A percentile compares a stretch with the other conserved stretches of the same genome.
Evolutionary conservation across 2,113 vertebrate species (phyloP).

Genomic region (Planiliza haematocheilus): DNA sequence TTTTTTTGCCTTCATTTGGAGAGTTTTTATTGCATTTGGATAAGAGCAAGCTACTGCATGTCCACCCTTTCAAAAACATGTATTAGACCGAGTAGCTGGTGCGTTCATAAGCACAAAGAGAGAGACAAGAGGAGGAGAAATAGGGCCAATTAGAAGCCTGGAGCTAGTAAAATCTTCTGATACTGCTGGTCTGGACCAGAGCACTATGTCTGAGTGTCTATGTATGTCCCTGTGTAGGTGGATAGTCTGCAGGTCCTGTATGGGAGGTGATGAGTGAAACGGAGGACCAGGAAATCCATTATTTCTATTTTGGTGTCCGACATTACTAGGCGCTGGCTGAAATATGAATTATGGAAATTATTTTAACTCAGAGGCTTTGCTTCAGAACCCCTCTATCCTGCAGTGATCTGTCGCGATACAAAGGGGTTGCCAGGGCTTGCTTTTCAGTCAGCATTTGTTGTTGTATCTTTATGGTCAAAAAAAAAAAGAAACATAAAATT

Average conservation of each 20-base stretch:
- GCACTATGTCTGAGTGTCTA: constrained; percentile 16
- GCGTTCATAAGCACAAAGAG: constrained; percentile 70
- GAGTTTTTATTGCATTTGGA: constrained; percentile 65
- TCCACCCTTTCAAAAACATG: constrained; percentile 59
- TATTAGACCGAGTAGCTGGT: constrained; percentile 55
- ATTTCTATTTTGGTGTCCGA: constrained; percentile 72
- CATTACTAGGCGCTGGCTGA: constrained; percentile 60
- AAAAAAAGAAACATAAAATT: not conserved
- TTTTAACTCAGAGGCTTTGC: constrained; percentile 49
- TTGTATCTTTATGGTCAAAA: not conserved
- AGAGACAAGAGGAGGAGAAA: constrained; percentile 72
- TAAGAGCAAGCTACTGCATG: constrained; percentile 59
- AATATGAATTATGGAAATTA: constrained; percentile 74
- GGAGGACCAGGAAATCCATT: constrained; percentile 59
- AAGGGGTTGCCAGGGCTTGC: constrained; percentile 8
- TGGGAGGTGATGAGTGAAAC: constrained; percentile 49
- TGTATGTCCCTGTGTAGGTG: constrained; percentile 32
- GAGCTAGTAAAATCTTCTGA: constrained; percentile 64
- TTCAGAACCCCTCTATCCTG: constrained; percentile 39
- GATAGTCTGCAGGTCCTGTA: constrained; percentile 50
- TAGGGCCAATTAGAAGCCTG: constrained; percentile 79
- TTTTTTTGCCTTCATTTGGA: constrained; percentile 54
- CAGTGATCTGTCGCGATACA: constrained; percentile 51
- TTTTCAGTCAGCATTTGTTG: constrained; percentile 14
- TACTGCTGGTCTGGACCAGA: constrained; percentile 52